These are phyloP conservation scores for Brachypterus glaber DNA, from an alignment of 2,888 invertebrate species.

Conservation along the genomic window DNA sequence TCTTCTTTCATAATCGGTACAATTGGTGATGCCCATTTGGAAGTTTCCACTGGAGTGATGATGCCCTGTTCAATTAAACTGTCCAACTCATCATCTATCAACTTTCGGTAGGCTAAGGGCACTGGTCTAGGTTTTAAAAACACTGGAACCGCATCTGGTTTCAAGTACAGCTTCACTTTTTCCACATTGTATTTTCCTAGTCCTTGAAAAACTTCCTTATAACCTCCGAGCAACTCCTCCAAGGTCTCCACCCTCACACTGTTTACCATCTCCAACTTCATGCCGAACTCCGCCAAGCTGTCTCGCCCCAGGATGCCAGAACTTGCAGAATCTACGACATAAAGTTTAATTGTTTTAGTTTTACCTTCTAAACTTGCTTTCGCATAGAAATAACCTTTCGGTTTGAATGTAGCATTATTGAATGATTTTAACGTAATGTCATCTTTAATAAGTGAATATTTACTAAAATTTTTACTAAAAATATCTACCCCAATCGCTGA, in stretches of 20 bases:
- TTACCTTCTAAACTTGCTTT: neutral
- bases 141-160: neutral
- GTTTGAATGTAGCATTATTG: neutral
- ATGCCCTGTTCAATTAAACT: constrained; percentile 8
- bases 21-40: constrained; percentile 18
- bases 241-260: neutral
- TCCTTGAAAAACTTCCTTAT: neutral
- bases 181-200: neutral
- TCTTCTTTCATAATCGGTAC: constrained; percentile 20
- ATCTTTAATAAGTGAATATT: neutral
- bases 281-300: neutral
- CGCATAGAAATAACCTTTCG: neutral
- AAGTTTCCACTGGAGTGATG: constrained; percentile 6
- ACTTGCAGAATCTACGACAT: constrained; percentile 1
- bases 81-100: constrained; percentile 6
- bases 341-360: neutral
- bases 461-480: neutral
- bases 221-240: neutral
- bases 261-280: neutral
- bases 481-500: neutral
- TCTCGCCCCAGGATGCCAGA: neutral
- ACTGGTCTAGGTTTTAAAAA: neutral
- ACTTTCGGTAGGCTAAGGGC: neutral
- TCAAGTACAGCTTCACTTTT: neutral
- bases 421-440: neutral